Evolutionary conservation across 2,797 vertebrate species (phyloP).

Genomic region (Apogon talboti): DNA sequence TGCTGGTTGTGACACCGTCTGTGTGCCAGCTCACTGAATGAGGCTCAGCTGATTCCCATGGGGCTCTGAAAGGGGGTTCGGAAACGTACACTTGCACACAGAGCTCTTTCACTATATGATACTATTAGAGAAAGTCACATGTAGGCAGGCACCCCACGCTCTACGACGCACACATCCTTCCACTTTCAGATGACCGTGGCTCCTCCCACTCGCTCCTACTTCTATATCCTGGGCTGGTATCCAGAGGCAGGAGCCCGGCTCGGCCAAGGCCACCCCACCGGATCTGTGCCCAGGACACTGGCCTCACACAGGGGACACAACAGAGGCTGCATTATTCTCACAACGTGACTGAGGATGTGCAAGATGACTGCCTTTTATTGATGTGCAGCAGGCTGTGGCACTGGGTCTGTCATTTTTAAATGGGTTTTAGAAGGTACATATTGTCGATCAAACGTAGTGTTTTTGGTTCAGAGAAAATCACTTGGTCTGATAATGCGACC

Average conservation of each 20-base stretch:
- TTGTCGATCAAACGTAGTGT: not conserved
- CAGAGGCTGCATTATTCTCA: slow-evolving; percentile 73
- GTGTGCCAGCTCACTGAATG: slow-evolving; percentile 75
- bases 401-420: slow-evolving; percentile 20
- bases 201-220: slow-evolving; percentile 60
- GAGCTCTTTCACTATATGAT: slow-evolving; percentile 66
- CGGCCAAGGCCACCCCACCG: slow-evolving; percentile 66
- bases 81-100: slow-evolving; percentile 48
- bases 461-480: not conserved
- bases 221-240: slow-evolving; percentile 57
- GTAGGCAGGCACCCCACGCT: slow-evolving; percentile 43
- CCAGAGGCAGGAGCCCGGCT: slow-evolving; percentile 55
- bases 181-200: slow-evolving; percentile 52
- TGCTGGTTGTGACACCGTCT: slow-evolving; percentile 65
- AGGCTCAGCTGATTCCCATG: slow-evolving; percentile 82
- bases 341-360: slow-evolving; percentile 70
- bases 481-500: slow-evolving; percentile 4
- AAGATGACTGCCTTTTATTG: slow-evolving; percentile 56
- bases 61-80: slow-evolving; percentile 71
- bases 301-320: slow-evolving; percentile 61
- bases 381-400: slow-evolving; percentile 25
- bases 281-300: slow-evolving; percentile 72
- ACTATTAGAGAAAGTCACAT: slow-evolving; percentile 65
- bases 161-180: slow-evolving; percentile 35
- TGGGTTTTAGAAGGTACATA: slow-evolving; percentile 10